Evolutionary conservation across 2,113 vertebrate species (phyloP), one percentile per base, ranked within the genome.

Genomic region (Galbula dea): DNA sequence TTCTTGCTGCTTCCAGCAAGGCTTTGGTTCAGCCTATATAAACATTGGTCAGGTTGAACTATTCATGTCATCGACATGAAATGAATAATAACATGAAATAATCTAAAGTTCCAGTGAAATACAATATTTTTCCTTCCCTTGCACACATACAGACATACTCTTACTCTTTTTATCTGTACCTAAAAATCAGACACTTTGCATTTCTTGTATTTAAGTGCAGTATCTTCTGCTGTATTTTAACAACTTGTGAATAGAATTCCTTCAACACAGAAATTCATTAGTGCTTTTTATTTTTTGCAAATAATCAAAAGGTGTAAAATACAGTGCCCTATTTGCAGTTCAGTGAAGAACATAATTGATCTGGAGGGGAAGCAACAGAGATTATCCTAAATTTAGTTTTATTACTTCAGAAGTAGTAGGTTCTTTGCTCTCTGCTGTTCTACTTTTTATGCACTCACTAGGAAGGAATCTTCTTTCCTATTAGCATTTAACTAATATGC

Each of bases 401-500:
- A 48, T 79, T 87, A 32, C 72, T 92, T 83, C 46, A 59, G 29
- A 14, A 82, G 15, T 63, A 27, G 19, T 45, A 63, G 23, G 11
- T 58, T 72, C 61, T 82, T 88, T 89, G 32, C 43, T 76, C 10
- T 68, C 34, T 2, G 0, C 21, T 88, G 76, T 86, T 95, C 69
- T 66, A 69, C 45, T 88, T 95, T 67, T 65, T 75, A 61, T 63
- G 74, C 80, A 29, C 20, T 73, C 17, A 12, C n/a, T 66, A 15
- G 29, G 48, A 83, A 61, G 36, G 18, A 67, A 45, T 78, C 48
- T 77, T 76, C 30, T 43, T 94, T 73, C 4, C 21, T 46, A 3
- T 75, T 94, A 86, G 52, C 30, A 36, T 91, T 95, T 93, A 94
- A 95, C 83, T 89, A 86, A 73, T 78, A 62, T 78, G 10, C 9